These are phyloP conservation scores for Lycopodina hypogea DNA, from an alignment of 37 sponge, comb jelly and placozoan species.

Conservation along the genomic window DNA sequence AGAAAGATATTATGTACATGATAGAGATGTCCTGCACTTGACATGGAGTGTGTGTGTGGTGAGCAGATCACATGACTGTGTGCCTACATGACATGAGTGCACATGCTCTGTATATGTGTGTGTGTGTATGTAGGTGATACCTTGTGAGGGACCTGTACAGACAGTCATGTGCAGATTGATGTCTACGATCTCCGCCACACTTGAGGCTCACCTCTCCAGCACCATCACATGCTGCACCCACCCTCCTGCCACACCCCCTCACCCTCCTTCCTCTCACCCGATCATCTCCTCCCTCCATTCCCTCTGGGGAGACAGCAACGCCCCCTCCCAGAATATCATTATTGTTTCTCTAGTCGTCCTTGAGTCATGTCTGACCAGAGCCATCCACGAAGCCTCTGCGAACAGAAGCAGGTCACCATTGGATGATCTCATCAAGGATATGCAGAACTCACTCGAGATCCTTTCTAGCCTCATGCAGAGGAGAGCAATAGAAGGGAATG, in stretches of 20 bases:
- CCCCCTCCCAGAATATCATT: slow-evolving; percentile 19
- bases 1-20: too few relatives aligned
- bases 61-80: too few relatives aligned
- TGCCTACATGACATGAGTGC: too few relatives aligned
- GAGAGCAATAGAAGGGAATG: background rate
- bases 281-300: background rate
- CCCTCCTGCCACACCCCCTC: background rate
- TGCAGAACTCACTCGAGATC: background rate
- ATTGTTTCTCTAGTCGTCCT: slow-evolving; percentile 26
- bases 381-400: slow-evolving; percentile 14
- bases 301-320: slow-evolving; percentile 21
- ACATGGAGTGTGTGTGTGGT: too few relatives aligned
- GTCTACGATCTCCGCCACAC: slow-evolving; percentile 22
- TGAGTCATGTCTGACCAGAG: background rate
- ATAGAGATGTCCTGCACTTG: too few relatives aligned
- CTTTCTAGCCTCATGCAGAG: background rate
- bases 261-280: background rate
- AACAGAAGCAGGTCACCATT: background rate
- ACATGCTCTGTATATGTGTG: background rate
- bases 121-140: slow-evolving; percentile 23
- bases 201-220: slow-evolving; percentile 35
- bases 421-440: slow-evolving; percentile 3
- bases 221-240: background rate
- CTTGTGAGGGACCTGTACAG: slow-evolving; percentile 55
- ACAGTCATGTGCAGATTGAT: slow-evolving; percentile 22